Evolutionary conservation across 2,888 invertebrate species (phyloP).

Genomic region (Agriotes lineatus): DNA sequence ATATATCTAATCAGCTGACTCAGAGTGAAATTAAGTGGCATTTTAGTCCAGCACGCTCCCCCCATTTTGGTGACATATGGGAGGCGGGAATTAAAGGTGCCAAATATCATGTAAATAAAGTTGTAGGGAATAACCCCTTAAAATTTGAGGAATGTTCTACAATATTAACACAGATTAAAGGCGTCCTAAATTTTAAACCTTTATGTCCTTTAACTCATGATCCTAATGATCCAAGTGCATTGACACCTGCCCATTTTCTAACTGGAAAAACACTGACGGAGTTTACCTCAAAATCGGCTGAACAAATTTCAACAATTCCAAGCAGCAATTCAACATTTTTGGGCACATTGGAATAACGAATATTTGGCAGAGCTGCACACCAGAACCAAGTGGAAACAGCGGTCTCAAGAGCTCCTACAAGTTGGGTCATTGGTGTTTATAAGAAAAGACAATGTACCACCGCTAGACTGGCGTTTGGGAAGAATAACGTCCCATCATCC

Average conservation of each 20-base stretch:
- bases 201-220: constrained; percentile 51
- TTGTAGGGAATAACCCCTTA: constrained; percentile 48
- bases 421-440: neutral
- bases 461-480: neutral
- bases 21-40: constrained; percentile 50
- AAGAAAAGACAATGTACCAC: neutral
- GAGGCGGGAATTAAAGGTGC: constrained; percentile 57
- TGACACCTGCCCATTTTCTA: constrained; percentile 56
- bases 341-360: constrained; percentile 51
- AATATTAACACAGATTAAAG: constrained; percentile 55
- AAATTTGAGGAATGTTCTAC: constrained; percentile 57
- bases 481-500: neutral
- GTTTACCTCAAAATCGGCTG: constrained; percentile 47
- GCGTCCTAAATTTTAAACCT: constrained; percentile 57
- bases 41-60: constrained; percentile 55
- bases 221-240: constrained; percentile 50
- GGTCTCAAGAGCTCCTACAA: neutral
- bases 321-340: constrained; percentile 50
- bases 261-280: constrained; percentile 49
- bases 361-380: constrained; percentile 52
- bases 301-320: constrained; percentile 51
- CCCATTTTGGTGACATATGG: constrained; percentile 59
- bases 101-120: constrained; percentile 55
- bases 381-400: constrained; percentile 44
- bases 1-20: neutral